Evolutionary conservation across 2,113 vertebrate species (phyloP).

Genomic region (Passerina amoena): DNA sequence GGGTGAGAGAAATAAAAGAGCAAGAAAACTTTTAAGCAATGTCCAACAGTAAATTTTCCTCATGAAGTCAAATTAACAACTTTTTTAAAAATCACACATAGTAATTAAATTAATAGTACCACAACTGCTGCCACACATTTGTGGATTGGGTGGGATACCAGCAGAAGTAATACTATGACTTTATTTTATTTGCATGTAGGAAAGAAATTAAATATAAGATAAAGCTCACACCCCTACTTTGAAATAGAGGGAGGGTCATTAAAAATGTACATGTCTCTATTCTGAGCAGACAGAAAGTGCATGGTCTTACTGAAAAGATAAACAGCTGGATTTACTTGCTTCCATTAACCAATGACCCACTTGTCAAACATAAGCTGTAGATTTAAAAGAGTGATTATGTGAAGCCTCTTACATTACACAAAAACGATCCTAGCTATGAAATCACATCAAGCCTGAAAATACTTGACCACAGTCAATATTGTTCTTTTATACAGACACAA

Average conservation of each 20-base stretch:
- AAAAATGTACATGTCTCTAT: conserved; percentile 9
- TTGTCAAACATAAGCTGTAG: conserved; percentile 63
- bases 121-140: neutral
- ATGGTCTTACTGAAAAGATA: conserved; percentile 19
- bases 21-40: neutral
- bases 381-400: conserved; percentile 51
- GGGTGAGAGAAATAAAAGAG: neutral
- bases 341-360: conserved; percentile 64
- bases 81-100: neutral
- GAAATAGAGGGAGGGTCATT: neutral
- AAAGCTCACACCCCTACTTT: neutral
- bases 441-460: conserved; percentile 22
- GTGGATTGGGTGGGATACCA: neutral
- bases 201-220: neutral
- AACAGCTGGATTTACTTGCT: conserved; percentile 62
- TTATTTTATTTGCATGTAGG: neutral
- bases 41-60: neutral
- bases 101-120: neutral
- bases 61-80: neutral
- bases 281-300: neutral
- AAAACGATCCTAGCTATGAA: neutral
- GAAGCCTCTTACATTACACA: conserved; percentile 43
- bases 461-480: neutral
- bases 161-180: neutral
- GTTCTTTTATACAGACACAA: neutral